Evolutionary conservation across 1,140 invertebrate species (phyloP).

Genomic region (Drosophila tropicalis): DNA sequence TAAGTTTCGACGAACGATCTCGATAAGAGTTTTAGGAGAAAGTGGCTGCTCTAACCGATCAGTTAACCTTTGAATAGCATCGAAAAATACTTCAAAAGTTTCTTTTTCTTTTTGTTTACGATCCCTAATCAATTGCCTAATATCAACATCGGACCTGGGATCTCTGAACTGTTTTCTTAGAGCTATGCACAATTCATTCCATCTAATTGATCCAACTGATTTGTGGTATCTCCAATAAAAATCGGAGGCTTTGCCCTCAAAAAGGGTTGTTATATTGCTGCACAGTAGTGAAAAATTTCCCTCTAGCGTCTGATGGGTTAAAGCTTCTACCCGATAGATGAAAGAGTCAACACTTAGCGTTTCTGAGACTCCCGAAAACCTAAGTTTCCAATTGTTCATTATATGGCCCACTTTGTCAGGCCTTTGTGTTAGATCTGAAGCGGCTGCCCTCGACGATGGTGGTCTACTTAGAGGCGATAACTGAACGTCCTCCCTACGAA

Average conservation of each 20-base stretch:
- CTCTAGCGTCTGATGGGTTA: background rate
- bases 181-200: no score
- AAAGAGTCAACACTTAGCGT: background rate
- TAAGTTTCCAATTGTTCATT: constrained; percentile 5
- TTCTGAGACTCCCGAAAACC: background rate
- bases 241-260: no score
- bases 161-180: no score
- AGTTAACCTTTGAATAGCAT: background rate
- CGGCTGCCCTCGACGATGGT: background rate
- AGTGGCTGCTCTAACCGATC: no score
- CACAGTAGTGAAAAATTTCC: background rate
- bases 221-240: no score
- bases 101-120: no score
- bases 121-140: no score
- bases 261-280: background rate
- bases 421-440: background rate
- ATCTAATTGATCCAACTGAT: no score
- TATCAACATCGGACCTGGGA: no score
- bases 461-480: background rate
- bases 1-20: no score
- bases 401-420: constrained; percentile 1
- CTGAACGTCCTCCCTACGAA: background rate
- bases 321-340: background rate
- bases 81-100: no score
- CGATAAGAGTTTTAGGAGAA: no score